Evolutionary conservation across 1,140 invertebrate species (phyloP), one percentile per base, ranked within the genome.

Genomic region (Platyura marginata): DNA sequence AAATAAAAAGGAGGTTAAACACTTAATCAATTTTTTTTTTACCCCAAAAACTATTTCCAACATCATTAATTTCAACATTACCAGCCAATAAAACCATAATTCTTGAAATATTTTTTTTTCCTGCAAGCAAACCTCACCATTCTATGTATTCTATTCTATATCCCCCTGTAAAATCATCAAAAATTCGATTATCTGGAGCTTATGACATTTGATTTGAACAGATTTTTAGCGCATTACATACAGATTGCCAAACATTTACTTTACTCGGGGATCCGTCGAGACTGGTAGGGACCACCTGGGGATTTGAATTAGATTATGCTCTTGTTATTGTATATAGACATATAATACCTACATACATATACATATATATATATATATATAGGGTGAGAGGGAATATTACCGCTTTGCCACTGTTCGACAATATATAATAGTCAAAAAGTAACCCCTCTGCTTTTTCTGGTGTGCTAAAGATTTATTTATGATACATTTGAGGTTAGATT

Each of bases 391-490:
- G n/a, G n/a, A n/a, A n/a, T n/a, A n/a, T n/a, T n/a, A n/a, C n/a
- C n/a, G n/a, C n/a, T n/a, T n/a, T n/a, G n/a, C n/a, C n/a, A n/a
- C n/a, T n/a, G n/a, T n/a, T n/a, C n/a, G n/a, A n/a, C n/a, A n/a
- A n/a, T n/a, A n/a, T n/a, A n/a, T n/a, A n/a, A n/a, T n/a, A n/a
- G n/a, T n/a, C n/a, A n/a, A n/a, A n/a, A n/a, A n/a, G n/a, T n/a
- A n/a, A n/a, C n/a, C n/a, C n/a, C n/a, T 34, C 32, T 34, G 16
- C 16, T 34, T 38, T n/a, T 18, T 18, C 9, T 18, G n/a, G 16
- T 38, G 36, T 18, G 36, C 3, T 18, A 38, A n/a, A n/a, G 36
- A 38, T 38, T 38, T 38, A 38, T 38, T 38, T 38, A 38, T 38
- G n/a, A 38, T 38, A 38, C 36, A 4, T 38, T 18, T 38, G 36